A percentile compares a stretch with the other conserved stretches of the same genome.
Evolutionary conservation across 2,888 invertebrate species (phyloP).

Genomic region (Melanostoma scalare): DNA sequence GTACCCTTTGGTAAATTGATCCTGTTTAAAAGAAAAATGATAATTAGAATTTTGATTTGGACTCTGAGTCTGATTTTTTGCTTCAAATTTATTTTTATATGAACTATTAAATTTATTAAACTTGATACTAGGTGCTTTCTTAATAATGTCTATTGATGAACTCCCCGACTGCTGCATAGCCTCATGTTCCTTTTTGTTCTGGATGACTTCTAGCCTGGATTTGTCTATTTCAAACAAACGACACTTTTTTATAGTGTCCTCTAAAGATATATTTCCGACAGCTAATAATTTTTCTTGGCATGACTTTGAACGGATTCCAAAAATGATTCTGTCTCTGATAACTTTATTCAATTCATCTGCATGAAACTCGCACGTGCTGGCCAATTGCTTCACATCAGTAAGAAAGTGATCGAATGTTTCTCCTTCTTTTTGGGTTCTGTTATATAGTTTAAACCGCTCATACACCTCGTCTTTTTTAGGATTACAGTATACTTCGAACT

Average conservation of each 20-base stretch:
- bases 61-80: background rate
- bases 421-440: constrained; percentile 20
- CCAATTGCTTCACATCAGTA: constrained; percentile 26
- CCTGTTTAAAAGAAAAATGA: constrained; percentile 23
- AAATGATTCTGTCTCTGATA: constrained; percentile 17
- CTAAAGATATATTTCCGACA: too few relatives aligned
- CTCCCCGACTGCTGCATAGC: background rate
- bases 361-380: constrained; percentile 23
- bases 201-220: background rate
- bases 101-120: background rate
- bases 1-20: constrained; percentile 36
- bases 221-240: too few relatives aligned
- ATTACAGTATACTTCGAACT: constrained; percentile 7
- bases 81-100: constrained; percentile 17
- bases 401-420: constrained; percentile 24
- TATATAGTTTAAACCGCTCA: constrained; percentile 7
- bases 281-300: too few relatives aligned
- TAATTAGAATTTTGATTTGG: constrained; percentile 12
- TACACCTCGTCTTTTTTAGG: constrained; percentile 28
- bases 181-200: background rate
- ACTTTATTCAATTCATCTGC: constrained; percentile 9
- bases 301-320: constrained; percentile 15
- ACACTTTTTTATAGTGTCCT: too few relatives aligned
- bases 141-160: constrained; percentile 19
- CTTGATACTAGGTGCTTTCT: constrained; percentile 13